A percentile compares a stretch with the other conserved stretches of the same genome.
These are phyloP conservation scores for Drosophila lowei DNA, from an alignment of 1,140 invertebrate genomes.

Conservation along the genomic window DNA sequence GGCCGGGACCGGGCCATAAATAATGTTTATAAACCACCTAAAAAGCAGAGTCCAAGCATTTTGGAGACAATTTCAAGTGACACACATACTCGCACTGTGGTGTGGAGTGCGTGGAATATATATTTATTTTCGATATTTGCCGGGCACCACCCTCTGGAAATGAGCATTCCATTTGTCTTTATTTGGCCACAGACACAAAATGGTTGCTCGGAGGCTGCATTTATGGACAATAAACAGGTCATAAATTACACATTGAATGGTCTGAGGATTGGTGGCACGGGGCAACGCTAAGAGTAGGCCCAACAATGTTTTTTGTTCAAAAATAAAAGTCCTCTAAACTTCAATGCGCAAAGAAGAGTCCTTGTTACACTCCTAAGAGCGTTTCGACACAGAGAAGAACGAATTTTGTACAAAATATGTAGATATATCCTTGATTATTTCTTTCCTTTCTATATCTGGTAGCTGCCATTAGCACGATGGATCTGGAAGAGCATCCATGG, in stretches of 20 bases:
- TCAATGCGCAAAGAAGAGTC: too few relatives aligned
- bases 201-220: constrained; percentile 77
- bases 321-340: constrained; percentile 1
- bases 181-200: constrained; percentile 69
- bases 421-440: too few relatives aligned
- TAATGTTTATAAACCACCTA: constrained; percentile 44
- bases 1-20: constrained; percentile 34
- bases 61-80: constrained; percentile 38
- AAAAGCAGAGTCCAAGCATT: constrained; percentile 39
- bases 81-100: constrained; percentile 1
- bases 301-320: constrained; percentile 7
- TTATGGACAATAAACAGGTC: constrained; percentile 79
- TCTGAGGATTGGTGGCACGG: neutral
- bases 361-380: too few relatives aligned
- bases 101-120: constrained; percentile 9
- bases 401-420: too few relatives aligned
- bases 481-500: too few relatives aligned
- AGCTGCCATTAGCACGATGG: too few relatives aligned
- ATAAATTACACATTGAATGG: constrained; percentile 64
- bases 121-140: constrained; percentile 51
- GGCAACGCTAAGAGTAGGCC: constrained; percentile 3
- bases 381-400: too few relatives aligned
- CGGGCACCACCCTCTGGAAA: constrained; percentile 51
- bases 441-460: too few relatives aligned
- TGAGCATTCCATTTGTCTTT: constrained; percentile 77